Base-by-base conservation (phyloP, 37 sponge, comb jelly and placozoan species). In the Petrosia ficiformis region DNA sequence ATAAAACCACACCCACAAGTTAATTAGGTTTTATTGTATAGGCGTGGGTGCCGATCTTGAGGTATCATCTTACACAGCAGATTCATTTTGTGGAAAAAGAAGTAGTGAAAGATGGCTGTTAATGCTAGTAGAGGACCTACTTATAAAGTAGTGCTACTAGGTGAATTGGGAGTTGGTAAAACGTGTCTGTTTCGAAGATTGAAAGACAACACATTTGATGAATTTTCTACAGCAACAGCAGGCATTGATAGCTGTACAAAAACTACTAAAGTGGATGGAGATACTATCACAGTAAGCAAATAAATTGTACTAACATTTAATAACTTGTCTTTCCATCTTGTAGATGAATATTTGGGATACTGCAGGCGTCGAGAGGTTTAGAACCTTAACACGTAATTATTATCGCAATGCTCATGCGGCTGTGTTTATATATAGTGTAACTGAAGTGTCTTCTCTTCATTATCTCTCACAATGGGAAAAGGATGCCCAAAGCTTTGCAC, bases 291-390 rank as follows among this genome's bases (percentile, higher is more conserved):
- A 80, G 92, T 92, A 56, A 81, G 86, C 0, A 34, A 64, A 28
- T 59, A 14, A 26, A 57, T 21, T 26, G 29, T 39, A 37, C 24
- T 24, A 48, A 48, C 14, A 48, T 19, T 19, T 48, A 48, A 48
- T 48, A 48, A 48, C 14, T 8, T 48, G 14, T 48, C 14, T 14
- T 19, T 48, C 14, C 14, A 19, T 14, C 8, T 48, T 48, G 33
- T 61, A 84, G 81, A 54, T 89, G 52, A 89, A 80, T 52, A 86
- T 94, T 29, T 94, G 95, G 95, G 95, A 94, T 81, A 94, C 95
- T 39, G 95, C 95, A 22, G 95, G 95, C n/a, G 95, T 94, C 42
- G 95, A 94, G 41, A 31, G 95, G 73, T 94, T 94, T 81, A 65
- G 95, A 19, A 94, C 95, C 0, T 78, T 94, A 70, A 94, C 95